Conservation (phyloP, 2,113 vertebrate species). For the Aegotheles bennettii region DNA sequence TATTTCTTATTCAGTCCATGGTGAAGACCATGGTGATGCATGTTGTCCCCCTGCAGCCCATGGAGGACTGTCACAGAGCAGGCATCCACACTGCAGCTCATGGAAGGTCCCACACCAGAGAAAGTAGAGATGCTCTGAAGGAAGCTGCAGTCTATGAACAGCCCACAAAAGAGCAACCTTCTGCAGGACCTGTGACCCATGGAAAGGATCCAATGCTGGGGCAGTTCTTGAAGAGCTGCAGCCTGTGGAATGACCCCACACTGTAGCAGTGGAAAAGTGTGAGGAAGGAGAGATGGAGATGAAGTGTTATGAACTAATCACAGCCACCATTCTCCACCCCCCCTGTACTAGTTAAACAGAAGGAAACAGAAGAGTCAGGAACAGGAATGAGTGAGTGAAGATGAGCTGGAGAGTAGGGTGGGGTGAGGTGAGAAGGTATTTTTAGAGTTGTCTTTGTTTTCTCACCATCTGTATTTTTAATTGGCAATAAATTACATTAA, state of each 20-base stretch:
- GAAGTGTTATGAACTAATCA: neutral
- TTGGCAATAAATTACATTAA: neutral
- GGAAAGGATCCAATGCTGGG: fast-evolving
- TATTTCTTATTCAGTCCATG: fast-evolving
- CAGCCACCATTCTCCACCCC: fast-evolving
- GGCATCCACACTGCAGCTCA: neutral
- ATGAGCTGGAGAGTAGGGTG: neutral
- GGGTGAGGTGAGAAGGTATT: neutral
- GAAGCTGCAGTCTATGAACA: neutral
- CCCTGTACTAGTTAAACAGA: fast-evolving
- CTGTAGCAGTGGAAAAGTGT: neutral
- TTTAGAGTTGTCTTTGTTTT: neutral
- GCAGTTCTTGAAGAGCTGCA: neutral
- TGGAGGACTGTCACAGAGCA: fast-evolving
- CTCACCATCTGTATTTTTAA: neutral
- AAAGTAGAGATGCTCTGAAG: neutral
- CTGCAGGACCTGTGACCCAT: neutral
- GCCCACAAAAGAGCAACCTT: neutral
- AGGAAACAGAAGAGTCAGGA: neutral
- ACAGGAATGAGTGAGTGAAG: neutral
- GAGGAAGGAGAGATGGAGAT: neutral
- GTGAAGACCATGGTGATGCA: neutral
- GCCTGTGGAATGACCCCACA: neutral
- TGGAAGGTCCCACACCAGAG: neutral
- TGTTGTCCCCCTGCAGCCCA: neutral